Evolutionary conservation across 2,797 vertebrate species (phyloP).

Genomic region (Parambassis ranga): DNA sequence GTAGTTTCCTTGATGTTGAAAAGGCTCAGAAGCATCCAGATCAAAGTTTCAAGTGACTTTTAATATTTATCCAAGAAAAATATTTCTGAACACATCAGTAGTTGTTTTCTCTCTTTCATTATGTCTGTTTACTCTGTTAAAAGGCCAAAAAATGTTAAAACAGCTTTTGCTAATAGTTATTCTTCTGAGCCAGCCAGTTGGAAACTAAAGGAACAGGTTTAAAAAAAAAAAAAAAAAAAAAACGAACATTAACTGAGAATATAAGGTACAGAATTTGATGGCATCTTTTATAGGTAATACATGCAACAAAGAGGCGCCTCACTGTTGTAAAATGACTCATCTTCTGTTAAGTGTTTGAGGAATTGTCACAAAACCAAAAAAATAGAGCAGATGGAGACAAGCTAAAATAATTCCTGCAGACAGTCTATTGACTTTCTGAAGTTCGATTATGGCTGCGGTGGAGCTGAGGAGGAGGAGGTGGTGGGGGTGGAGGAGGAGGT

Average conservation of each 20-base stretch:
- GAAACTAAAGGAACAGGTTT: neutral
- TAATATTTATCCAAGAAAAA: constrained; percentile 73
- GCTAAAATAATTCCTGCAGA: constrained; percentile 25
- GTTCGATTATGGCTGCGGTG: constrained; percentile 45
- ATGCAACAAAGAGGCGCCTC: too few species aligned
- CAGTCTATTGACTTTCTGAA: constrained; percentile 45
- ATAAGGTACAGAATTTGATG: too few species aligned
- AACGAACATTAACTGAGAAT: too few species aligned
- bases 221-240: too few species aligned
- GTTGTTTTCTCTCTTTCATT: constrained; percentile 60
- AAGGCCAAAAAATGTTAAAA: constrained; percentile 44
- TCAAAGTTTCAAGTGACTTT: constrained; percentile 72
- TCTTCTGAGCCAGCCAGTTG: constrained; percentile 8
- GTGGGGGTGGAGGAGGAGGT: neutral
- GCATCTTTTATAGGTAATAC: too few species aligned
- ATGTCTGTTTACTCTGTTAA: constrained; percentile 49
- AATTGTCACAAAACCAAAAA: constrained; percentile 7
- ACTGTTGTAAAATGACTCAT: neutral
- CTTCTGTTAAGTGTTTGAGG: neutral
- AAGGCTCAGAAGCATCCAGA: constrained; percentile 65
- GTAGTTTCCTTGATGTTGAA: constrained; percentile 71
- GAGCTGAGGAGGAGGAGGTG: neutral
- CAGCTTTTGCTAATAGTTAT: constrained; percentile 17
- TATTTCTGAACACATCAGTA: constrained; percentile 69
- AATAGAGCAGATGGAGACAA: neutral